phyloP scores from a whole-genome alignment of 2,113 vertebrate species.

The Dunckerocampus dactyliophorus region DNA sequence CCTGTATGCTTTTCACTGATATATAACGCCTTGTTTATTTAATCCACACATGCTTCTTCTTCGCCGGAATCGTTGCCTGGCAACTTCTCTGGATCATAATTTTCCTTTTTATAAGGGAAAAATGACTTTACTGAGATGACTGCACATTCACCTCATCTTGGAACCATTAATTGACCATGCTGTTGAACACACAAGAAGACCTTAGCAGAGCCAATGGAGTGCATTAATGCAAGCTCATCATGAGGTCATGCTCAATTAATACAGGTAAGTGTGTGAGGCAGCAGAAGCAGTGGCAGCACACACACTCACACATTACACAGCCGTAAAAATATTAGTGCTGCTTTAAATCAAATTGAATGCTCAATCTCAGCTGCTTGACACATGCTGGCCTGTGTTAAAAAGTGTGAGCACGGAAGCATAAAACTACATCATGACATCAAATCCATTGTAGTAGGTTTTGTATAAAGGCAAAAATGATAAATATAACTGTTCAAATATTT shows the following conservation, averaged over 20 bases:
- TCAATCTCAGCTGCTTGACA: conserved; percentile 4
- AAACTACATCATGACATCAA: too few species aligned
- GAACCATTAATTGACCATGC: not conserved
- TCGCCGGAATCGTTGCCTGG: not conserved
- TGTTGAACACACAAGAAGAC: not conserved
- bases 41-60: not conserved
- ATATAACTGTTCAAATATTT: too few species aligned
- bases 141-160: conserved; percentile 1
- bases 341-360: conserved; percentile 24
- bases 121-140: conserved; percentile 4
- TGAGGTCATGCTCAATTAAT: conserved; percentile 25
- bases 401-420: too few species aligned
- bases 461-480: too few species aligned
- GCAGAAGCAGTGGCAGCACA: not conserved
- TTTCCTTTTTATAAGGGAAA: not conserved
- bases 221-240: conserved; percentile 7
- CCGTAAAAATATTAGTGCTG: conserved; percentile 18
- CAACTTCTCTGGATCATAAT: not conserved
- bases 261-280: conserved; percentile 5
- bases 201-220: not conserved
- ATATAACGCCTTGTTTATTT: not conserved
- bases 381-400: not conserved
- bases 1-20: not conserved
- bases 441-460: too few species aligned
- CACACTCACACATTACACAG: not conserved